Evolutionary conservation across 2,888 invertebrate species (phyloP), one percentile per base, ranked within the genome.

Genomic region (Cataglyphis albicans): DNA sequence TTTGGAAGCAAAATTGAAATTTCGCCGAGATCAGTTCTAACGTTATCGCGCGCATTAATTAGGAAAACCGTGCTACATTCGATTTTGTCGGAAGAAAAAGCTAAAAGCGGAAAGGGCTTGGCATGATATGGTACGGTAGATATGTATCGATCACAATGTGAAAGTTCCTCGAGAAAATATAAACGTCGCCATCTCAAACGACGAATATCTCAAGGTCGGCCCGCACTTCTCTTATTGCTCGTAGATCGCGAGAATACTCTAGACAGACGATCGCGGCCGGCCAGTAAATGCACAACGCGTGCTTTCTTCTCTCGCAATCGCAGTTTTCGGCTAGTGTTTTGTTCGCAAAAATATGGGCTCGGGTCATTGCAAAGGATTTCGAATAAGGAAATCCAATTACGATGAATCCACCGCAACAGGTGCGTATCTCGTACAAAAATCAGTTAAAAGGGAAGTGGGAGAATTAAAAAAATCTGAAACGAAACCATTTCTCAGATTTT

Each of bases 401-500:
- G 21, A 18, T 29, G 21, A n/a, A 35, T 70, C 72, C 18, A 15
- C 18, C 7, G 76, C 78, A 80, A 80, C 78, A 80, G 78, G 78
- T 80, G 78, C 35, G 78, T 80, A 70, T 10, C 41, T 15, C 3
- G 12, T 3, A 9, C 10, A 15, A 64, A 21, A 18, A n/a, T 35
- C 10, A 21, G 35, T 5, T 29, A 1, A 9, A 1, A 15, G 6
- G 12, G 44, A 74, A n/a, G 35, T n/a, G 32, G 5, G 1, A 38
- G 12, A 64, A 38, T 2, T 21, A 9, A 2, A n/a, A 18, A n/a
- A 64, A 75, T 35, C 64, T 7, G 4, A 4, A 3, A 52, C n/a
- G 7, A 32, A 70, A 6, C 0, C 12, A 25, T n/a, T 25, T 15
- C 15, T 29, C 1, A 32, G 6, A 29, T 35, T n/a, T 32, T 12